Evolutionary conservation across 1,140 invertebrate genomes (phyloP).

Genomic region (Drosophila pseudoobscura): DNA sequence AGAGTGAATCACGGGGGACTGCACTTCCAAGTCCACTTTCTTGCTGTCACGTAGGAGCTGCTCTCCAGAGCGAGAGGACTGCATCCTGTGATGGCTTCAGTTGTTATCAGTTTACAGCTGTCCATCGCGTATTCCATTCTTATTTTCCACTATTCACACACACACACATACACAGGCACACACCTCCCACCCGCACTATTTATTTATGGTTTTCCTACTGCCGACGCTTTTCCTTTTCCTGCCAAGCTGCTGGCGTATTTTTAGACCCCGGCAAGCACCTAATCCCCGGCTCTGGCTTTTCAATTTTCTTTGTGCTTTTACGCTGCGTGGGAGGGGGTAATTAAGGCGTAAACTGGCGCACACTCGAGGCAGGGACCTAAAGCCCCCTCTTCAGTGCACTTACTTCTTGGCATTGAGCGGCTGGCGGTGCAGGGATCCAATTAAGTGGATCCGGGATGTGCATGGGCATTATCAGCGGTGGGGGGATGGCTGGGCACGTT

Average conservation of each 20-base stretch:
- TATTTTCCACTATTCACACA: not conserved
- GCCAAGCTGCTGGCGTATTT: conserved; percentile 6
- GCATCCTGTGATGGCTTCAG: not conserved
- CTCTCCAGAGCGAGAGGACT: not conserved
- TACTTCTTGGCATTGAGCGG: conserved; percentile 80
- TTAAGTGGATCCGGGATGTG: conserved; percentile 52
- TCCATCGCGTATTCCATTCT: conserved; percentile 4
- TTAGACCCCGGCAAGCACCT: not conserved
- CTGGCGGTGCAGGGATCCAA: conserved; percentile 58
- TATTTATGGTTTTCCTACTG: not conserved
- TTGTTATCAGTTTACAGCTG: conserved; percentile 14
- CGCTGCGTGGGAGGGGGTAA: conserved; percentile 27
- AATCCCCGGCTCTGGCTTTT: conserved; percentile 11
- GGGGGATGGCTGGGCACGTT: conserved; percentile 8
- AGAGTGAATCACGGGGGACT: not conserved
- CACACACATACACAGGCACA: not conserved
- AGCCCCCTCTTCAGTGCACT: conserved; percentile 41
- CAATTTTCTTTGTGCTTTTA: conserved; percentile 33
- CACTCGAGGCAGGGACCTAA: conserved; percentile 19
- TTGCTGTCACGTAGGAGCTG: conserved; percentile 9
- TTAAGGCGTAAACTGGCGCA: conserved; percentile 39
- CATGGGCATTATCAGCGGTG: conserved; percentile 65
- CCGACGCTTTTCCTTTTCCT: not conserved
- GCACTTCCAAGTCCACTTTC: conserved; percentile 31
- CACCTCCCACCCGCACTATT: not conserved